Evolutionary conservation across 2,113 vertebrate genomes (phyloP), one percentile per base, ranked within the genome.

Genomic region (Hylia prasina): DNA sequence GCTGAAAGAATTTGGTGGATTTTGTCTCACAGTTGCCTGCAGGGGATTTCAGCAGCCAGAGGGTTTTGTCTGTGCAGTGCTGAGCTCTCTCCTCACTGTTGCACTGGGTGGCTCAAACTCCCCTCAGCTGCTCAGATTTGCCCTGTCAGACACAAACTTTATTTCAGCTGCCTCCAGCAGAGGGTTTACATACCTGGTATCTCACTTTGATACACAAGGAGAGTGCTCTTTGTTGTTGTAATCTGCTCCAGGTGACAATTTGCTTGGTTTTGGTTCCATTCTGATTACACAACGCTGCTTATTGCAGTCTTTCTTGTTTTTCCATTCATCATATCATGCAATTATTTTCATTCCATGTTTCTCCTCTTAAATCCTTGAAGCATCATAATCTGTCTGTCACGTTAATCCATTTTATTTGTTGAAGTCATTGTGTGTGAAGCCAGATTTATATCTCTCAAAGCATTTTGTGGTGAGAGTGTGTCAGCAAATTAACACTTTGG

Each of bases 391-490:
- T 96, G 91, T 97, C 84, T 4, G 25, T 96, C 91, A 88, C 16
- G 10, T 88, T 76, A 44, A 89, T 92, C 85, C 64, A 83, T 97
- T 92, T 93, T 95, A 89, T 95, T 92, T 89, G 89, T 96, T 70
- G 76, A 31, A 95, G 61, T 85, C 80, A 40, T 79, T 84, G 85
- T 90, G 61, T 76, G 81, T 72, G 63, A 33, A 82, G 78, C 85
- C 94, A 88, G 53, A 58, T 94, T 96, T 93, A 47, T 97, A 92
- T 97, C 98, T 98, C 98, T 98, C 98, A 97, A 64, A 96, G 40
- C 11, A 1, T 73, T 37, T 4, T 89, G 15, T 21, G 24, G 23
- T 30, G 54, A 54, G 18, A 63, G 56, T 44, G 56, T 66, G 61
- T 61, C 80, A 54, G 89, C 84, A 82, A 40, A 71, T 33, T 42